Percentiles rank a stretch among this genome's conserved stretches.
phyloP scores from a whole-genome alignment of 2,888 invertebrate species.

The Drosophila ustulata region DNA sequence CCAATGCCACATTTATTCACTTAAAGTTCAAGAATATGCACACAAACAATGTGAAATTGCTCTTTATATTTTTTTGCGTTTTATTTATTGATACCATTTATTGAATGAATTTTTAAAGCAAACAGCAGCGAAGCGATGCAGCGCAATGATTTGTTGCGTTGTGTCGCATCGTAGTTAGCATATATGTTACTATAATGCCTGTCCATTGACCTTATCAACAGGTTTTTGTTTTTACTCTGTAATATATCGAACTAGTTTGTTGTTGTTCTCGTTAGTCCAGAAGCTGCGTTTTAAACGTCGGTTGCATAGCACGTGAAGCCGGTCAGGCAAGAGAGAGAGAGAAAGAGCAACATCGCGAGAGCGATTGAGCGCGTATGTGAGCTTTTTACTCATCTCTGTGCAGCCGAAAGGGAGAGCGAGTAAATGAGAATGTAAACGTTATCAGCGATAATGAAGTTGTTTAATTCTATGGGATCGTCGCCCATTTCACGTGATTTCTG shows the following conservation, averaged over 20 bases:
- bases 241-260: constrained; percentile 43
- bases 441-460: constrained; percentile 47
- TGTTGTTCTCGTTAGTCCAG: constrained; percentile 33
- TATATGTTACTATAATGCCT: constrained; percentile 28
- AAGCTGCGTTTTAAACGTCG: constrained; percentile 50
- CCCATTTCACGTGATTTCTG: constrained; percentile 28
- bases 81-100: constrained; percentile 13
- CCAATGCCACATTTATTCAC: constrained; percentile 6
- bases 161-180: constrained; percentile 32
- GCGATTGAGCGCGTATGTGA: not conserved
- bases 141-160: not conserved
- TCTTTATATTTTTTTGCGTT: constrained; percentile 2
- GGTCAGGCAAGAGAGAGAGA: constrained; percentile 31
- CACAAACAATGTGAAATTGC: constrained; percentile 3
- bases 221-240: constrained; percentile 53
- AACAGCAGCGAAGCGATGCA: constrained; percentile 17
- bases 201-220: constrained; percentile 75
- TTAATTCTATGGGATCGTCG: constrained; percentile 12
- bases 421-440: constrained; percentile 25
- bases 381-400: constrained; percentile 21
- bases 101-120: constrained; percentile 18
- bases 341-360: constrained; percentile 2
- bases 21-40: constrained; percentile 7
- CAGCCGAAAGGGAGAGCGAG: not conserved
- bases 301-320: constrained; percentile 57